A percentile compares a stretch with the other conserved stretches of the same genome.
phyloP scores from a whole-genome alignment of 2,888 invertebrate genomes.

The Brachyptera risi region DNA sequence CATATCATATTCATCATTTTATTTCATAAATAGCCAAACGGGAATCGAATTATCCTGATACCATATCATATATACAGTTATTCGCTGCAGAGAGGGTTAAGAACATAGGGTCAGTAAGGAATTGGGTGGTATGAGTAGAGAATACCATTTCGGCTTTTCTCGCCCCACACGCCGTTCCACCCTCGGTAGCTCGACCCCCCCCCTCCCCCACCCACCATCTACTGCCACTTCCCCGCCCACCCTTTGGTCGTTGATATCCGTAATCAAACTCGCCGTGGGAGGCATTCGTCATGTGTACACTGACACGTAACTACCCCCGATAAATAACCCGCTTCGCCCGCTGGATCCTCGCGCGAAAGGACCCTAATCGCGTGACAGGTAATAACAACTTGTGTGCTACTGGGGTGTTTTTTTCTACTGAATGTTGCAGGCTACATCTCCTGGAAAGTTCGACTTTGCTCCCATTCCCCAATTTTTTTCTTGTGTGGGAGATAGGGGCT shows the following conservation, averaged over 20 bases:
- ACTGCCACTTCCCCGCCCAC: background rate
- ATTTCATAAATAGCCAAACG: too few species aligned
- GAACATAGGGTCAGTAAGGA: too few species aligned
- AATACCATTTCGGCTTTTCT: background rate
- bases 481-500: too few species aligned
- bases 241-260: background rate
- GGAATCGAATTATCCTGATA: too few species aligned
- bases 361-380: background rate
- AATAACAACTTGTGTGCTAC: background rate
- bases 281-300: conserved; percentile 14
- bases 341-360: background rate
- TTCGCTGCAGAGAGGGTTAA: too few species aligned
- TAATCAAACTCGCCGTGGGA: conserved; percentile 18
- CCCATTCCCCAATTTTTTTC: too few species aligned
- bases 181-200: too few species aligned
- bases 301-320: conserved; percentile 1
- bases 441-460: background rate
- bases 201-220: background rate
- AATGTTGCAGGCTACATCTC: background rate
- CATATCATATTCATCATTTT: too few species aligned
- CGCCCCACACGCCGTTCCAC: background rate
- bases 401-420: background rate
- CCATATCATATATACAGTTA: too few species aligned
- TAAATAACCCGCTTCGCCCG: conserved; percentile 7
- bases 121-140: background rate